Evolutionary conservation across 2,888 invertebrate species (phyloP).

Genomic region (Antitype chi): DNA sequence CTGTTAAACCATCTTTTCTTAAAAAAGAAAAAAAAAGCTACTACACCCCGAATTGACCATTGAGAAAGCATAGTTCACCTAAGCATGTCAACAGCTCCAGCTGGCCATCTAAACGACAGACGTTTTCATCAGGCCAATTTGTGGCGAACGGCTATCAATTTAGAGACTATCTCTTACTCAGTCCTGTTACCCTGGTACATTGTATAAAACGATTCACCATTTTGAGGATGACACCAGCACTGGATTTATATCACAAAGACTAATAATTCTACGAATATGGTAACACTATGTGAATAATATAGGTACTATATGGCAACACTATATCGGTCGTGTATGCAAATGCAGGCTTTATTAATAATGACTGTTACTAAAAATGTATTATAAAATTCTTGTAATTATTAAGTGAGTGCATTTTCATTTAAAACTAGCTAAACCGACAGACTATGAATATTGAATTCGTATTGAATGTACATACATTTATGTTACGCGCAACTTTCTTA

Average conservation of each 20-base stretch:
- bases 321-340: neutral
- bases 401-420: neutral
- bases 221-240: neutral
- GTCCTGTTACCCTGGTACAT: slow-evolving; percentile 22
- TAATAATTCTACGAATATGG: neutral
- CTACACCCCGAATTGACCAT: neutral
- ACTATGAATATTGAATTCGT: no score
- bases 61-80: neutral
- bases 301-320: neutral
- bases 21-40: neutral
- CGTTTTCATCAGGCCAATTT: slow-evolving; percentile 56
- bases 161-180: slow-evolving; percentile 15
- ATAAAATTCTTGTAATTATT: neutral
- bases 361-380: neutral
- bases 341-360: neutral
- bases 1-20: neutral
- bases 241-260: neutral
- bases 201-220: neutral
- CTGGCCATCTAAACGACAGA: neutral
- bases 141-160: slow-evolving; percentile 36
- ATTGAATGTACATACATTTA: no score
- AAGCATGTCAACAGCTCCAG: neutral
- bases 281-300: neutral
- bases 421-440: no score
- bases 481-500: no score